Base-by-base conservation (phyloP, 2,797 vertebrate species). In the Hypotaenidia okinawae region DNA sequence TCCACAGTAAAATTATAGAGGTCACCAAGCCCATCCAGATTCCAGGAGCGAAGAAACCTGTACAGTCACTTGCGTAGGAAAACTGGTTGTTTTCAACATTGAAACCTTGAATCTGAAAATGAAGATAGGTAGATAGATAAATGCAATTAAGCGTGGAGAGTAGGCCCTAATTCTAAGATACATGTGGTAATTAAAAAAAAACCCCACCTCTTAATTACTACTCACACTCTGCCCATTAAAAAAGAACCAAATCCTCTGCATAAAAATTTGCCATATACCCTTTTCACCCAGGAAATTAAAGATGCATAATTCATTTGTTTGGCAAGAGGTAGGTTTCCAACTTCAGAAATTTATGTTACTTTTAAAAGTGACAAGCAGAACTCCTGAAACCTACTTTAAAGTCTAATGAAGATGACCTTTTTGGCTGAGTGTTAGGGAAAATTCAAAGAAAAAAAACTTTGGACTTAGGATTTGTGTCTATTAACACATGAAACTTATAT, bases 41-140 rank as follows among this genome's bases (percentile, higher is more conserved):
- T 70, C 30, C 97, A 93, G 91, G 86, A 74, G 69, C 90, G 70
- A 97, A 97, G 79, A 98, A 97, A 28, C 96, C 78, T 10, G 97
- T 89, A 72, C 96, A 97, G 62, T 97, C 96, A 54, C 95, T 96
- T 75, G 97, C 94, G 8, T 97, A 96, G 52, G 95, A 97, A 97
- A 97, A 95, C 14, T 85, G 69, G 41, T 66, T 91, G 33, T 95
- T 94, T 90, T 96, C n/a, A 59, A 97, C n/a, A 25, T 89, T 95
- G 93, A 97, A 97, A 70, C 92, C 97, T 97, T 97, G 95, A 96
- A 98, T 96, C 98, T 98, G 95, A 80, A 93, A 96, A 95, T 32
- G 69, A 88, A 69, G 79, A 96, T 87, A 66, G 58, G 57, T 52
- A 74, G 52, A 76, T 8, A 73, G 32, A 28, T 49, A 30, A 95